These are phyloP conservation scores for Alectoris magna DNA, from an alignment of 2,797 vertebrate genomes.

Conservation along the genomic window DNA sequence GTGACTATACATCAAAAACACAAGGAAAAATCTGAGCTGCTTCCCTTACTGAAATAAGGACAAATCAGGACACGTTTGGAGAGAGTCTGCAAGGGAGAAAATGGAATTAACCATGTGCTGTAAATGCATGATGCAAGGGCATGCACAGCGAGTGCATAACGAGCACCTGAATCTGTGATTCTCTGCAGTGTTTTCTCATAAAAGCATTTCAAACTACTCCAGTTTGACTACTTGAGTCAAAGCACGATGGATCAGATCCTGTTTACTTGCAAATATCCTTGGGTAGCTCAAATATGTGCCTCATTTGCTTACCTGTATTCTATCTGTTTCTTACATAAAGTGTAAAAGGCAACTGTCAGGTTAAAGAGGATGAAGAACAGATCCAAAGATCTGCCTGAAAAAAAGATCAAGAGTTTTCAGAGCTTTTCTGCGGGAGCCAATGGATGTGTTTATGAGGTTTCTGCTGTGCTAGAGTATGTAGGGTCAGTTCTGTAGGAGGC, in stretches of 20 bases:
- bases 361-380: neutral
- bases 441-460: neutral
- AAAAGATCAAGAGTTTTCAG: neutral
- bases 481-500: neutral
- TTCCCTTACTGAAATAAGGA: neutral
- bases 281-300: neutral
- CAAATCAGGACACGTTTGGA: conserved; percentile 19
- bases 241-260: neutral
- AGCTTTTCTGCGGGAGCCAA: neutral
- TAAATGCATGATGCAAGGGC: neutral
- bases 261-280: neutral
- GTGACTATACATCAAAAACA: conserved; percentile 3
- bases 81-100: neutral
- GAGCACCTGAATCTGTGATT: neutral
- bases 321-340: neutral
- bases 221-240: neutral
- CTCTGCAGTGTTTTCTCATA: neutral
- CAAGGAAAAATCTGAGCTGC: conserved; percentile 17
- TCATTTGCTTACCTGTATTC: neutral
- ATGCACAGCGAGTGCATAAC: neutral
- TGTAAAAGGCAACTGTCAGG: neutral
- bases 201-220: neutral
- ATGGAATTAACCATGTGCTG: neutral
- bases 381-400: neutral
- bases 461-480: neutral